phyloP scores from a whole-genome alignment of 2,888 invertebrate genomes.

The Scrobipalpa atriplicella region DNA sequence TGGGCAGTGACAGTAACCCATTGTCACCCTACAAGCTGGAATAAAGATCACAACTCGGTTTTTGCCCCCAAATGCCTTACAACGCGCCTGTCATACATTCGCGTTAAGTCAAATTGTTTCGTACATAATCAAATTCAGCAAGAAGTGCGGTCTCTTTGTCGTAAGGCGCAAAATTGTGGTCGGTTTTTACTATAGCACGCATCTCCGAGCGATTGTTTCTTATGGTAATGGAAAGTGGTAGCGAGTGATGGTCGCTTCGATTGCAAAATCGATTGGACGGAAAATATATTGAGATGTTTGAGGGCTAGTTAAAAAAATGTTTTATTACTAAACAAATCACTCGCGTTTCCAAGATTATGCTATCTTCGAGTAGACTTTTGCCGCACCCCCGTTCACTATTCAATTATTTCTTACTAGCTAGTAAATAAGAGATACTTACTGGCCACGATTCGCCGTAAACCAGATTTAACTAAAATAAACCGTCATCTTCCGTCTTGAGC shows the following conservation, averaged over 20 bases:
- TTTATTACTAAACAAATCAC: too few species aligned
- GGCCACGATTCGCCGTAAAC: too few species aligned
- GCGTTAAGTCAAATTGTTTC: constrained; percentile 52
- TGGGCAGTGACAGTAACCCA: background rate
- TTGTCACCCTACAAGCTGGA: constrained; percentile 20
- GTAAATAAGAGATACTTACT: too few species aligned
- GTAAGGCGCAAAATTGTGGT: constrained; percentile 45
- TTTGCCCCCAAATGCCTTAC: constrained; percentile 39
- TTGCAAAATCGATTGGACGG: constrained; percentile 38
- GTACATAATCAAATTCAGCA: constrained; percentile 42
- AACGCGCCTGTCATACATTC: constrained; percentile 43
- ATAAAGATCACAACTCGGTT: constrained; percentile 32
- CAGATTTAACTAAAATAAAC: too few species aligned
- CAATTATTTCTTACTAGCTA: too few species aligned
- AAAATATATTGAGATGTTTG: too few species aligned
- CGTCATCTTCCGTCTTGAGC: too few species aligned
- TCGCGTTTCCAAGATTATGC: background rate
- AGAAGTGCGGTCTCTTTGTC: constrained; percentile 40
- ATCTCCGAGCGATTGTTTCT: constrained; percentile 49
- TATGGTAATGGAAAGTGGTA: constrained; percentile 46
- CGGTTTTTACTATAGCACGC: constrained; percentile 45
- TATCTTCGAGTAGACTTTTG: background rate
- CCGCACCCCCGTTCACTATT: background rate
- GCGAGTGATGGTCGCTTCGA: constrained; percentile 23
- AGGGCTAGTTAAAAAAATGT: too few species aligned